A percentile compares a stretch with the other conserved stretches of the same genome.
phyloP scores from a whole-genome alignment of 2,888 invertebrate species.

The Agonum fuliginosum region DNA sequence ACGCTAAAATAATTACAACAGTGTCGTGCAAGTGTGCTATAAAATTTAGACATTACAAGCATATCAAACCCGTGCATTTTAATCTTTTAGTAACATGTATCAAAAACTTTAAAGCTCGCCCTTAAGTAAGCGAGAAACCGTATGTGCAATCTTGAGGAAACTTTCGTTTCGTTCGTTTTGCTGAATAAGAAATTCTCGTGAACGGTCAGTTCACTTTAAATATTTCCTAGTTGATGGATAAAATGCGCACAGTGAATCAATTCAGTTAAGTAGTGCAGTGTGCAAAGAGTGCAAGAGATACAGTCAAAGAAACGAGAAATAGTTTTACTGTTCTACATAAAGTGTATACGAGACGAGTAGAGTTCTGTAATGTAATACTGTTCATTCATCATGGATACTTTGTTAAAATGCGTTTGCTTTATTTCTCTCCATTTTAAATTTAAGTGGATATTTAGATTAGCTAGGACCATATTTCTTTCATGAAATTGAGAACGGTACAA shows the following conservation, averaged over 20 bases:
- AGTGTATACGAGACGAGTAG: not conserved
- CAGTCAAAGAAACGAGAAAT: not conserved
- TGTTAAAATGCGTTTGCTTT: not conserved
- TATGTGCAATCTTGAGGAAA: slow-evolving; percentile 1
- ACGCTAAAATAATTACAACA: not conserved
- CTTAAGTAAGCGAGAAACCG: slow-evolving; percentile 2
- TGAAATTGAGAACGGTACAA: too few relatives aligned
- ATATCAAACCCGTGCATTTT: slow-evolving; percentile 1
- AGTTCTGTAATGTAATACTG: not conserved
- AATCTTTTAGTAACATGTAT: slow-evolving; percentile 19
- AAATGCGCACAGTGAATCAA: slow-evolving; percentile 17
- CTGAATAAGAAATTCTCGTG: slow-evolving; percentile 16
- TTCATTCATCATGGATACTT: not conserved
- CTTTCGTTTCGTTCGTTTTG: not conserved
- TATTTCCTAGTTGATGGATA: slow-evolving; percentile 4
- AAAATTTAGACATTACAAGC: slow-evolving; percentile 34
- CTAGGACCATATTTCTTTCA: too few relatives aligned
- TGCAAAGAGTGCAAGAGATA: not conserved
- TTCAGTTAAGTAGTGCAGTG: not conserved
- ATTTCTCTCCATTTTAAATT: not conserved
- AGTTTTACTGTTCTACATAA: too few relatives aligned
- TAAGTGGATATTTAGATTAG: too few relatives aligned
- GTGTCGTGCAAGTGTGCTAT: not conserved
- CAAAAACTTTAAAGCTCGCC: not conserved
- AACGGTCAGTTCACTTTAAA: slow-evolving; percentile 37